Percentiles rank a stretch among this genome's conserved stretches.
These are phyloP conservation scores for Tragelaphus imberbis DNA, from an alignment of 2,113 vertebrate species.

Conservation along the genomic window DNA sequence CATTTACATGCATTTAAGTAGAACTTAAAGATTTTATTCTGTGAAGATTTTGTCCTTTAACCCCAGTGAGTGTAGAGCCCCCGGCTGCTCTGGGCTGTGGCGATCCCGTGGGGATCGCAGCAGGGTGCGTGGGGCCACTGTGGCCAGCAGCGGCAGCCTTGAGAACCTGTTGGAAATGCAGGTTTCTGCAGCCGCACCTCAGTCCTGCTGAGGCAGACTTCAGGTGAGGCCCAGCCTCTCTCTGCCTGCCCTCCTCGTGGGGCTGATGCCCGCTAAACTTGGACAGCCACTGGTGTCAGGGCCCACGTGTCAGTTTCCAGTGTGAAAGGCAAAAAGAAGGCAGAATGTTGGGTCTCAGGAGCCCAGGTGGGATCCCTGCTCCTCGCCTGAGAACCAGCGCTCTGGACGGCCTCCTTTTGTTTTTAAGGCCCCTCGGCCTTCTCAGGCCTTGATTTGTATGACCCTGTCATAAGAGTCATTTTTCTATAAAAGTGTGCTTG, in stretches of 20 bases:
- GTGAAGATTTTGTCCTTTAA: background rate
- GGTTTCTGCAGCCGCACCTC: background rate
- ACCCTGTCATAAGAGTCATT: background rate
- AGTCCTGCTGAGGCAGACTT: background rate
- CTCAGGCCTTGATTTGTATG: background rate
- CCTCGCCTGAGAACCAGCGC: background rate
- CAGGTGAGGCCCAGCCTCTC: background rate
- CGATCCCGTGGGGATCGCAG: no score
- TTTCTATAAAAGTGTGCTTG: no score
- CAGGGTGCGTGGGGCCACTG: accelerated
- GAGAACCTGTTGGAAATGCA: background rate
- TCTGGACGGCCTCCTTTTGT: background rate
- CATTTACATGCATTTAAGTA: background rate
- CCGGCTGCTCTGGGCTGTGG: accelerated
- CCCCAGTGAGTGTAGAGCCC: background rate
- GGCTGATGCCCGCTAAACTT: background rate
- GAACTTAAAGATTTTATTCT: background rate
- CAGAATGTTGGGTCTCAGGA: background rate
- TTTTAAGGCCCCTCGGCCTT: background rate
- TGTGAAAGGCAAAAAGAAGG: background rate
- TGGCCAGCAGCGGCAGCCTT: background rate
- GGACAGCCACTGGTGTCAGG: background rate
- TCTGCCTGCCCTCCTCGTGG: background rate
- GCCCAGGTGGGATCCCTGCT: background rate
- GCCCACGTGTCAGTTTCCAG: background rate